Evolutionary conservation across 2,888 invertebrate genomes (phyloP).

Genomic region (Catotricha subobsoleta): DNA sequence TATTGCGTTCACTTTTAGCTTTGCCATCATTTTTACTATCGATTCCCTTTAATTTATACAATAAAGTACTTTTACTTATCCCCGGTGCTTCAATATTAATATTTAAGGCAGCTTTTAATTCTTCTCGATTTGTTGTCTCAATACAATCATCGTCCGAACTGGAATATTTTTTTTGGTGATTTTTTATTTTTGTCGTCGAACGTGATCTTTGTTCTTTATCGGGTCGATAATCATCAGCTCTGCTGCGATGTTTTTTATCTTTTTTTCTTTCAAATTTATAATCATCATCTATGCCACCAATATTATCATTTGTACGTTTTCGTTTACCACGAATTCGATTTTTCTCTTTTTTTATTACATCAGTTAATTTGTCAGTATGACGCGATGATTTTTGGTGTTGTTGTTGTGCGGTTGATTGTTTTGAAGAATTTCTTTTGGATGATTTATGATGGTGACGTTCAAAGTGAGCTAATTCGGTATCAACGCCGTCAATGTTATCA

Average conservation of each 20-base stretch:
- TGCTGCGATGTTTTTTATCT: neutral
- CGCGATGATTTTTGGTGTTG: neutral
- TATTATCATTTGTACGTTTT: neutral
- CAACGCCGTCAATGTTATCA: no score
- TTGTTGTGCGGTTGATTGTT: neutral
- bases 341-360: slow-evolving; percentile 2
- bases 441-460: neutral
- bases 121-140: slow-evolving; percentile 18
- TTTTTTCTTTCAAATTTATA: neutral
- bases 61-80: neutral
- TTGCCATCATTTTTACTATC: neutral
- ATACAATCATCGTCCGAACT: slow-evolving; percentile 12
- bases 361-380: no score
- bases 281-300: neutral
- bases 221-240: neutral
- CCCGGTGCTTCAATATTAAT: neutral
- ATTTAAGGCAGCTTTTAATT: slow-evolving; percentile 19
- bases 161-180: neutral
- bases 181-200: no score
- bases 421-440: neutral
- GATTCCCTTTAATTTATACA: neutral
- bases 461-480: neutral
- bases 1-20: no score
- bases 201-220: no score
- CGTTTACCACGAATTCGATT: slow-evolving; percentile 1